These are phyloP conservation scores for Brachyrhaphis roseni DNA, from an alignment of 2,797 vertebrate genomes.

Conservation along the genomic window DNA sequence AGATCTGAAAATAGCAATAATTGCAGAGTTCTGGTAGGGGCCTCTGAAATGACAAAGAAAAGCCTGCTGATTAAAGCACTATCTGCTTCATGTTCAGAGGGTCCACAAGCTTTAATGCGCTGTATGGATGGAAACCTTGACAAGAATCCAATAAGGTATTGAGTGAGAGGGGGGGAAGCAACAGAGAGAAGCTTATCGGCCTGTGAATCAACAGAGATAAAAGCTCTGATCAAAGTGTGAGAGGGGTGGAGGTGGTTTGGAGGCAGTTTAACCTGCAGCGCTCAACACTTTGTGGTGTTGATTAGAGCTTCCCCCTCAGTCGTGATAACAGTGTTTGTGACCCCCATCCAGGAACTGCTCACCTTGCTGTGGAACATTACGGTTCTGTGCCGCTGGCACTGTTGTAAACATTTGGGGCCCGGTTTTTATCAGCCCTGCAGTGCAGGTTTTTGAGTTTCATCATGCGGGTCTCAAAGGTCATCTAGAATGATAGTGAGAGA, in stretches of 20 bases:
- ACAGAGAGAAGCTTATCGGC: conserved; percentile 24
- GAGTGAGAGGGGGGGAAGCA: conserved; percentile 8
- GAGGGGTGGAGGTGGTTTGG: conserved; percentile 7
- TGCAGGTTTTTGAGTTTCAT: conserved; percentile 10
- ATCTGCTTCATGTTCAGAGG: conserved; percentile 14
- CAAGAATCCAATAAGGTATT: conserved; percentile 31
- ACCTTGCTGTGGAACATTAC: conserved; percentile 8
- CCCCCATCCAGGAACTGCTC: background rate
- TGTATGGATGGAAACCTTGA: conserved; percentile 41
- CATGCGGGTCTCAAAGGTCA: conserved; percentile 21
- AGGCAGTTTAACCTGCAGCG: conserved; percentile 7
- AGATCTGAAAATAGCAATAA: conserved; percentile 49
- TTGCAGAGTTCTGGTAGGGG: conserved; percentile 12
- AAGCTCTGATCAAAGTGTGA: conserved; percentile 36
- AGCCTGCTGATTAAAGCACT: conserved; percentile 34
- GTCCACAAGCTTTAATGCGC: conserved; percentile 16
- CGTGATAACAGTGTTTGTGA: conserved; percentile 17
- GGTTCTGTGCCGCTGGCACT: background rate
- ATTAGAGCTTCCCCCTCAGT: background rate
- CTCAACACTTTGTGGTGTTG: conserved; percentile 7
- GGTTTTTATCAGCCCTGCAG: conserved; percentile 6
- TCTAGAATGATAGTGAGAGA: conserved; percentile 8
- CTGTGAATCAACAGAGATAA: conserved; percentile 46
- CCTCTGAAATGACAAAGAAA: conserved; percentile 33
- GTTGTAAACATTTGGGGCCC: background rate